These are phyloP conservation scores for Thalassaphorura encarpata DNA, from an alignment of 1,140 invertebrate genomes.

Conservation along the genomic window DNA sequence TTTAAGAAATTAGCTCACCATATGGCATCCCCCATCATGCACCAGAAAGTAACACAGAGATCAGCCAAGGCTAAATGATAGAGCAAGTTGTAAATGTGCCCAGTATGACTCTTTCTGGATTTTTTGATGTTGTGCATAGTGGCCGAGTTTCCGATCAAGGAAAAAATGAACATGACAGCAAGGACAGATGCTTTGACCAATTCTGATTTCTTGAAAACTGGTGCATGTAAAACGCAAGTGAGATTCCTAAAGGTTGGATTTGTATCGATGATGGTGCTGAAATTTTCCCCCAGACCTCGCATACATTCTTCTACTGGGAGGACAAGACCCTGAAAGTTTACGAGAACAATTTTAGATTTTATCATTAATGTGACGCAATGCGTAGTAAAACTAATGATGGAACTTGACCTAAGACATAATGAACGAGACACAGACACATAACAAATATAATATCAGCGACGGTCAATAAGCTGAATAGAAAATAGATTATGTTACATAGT, in stretches of 20 bases:
- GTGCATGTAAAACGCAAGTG: conserved; percentile 52
- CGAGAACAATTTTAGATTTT: too few species aligned
- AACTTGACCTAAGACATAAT: too few species aligned
- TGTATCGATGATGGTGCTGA: not conserved
- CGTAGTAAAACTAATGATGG: too few species aligned
- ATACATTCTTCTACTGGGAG: not conserved
- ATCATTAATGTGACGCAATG: too few species aligned
- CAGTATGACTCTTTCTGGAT: conserved; percentile 45
- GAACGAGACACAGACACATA: too few species aligned
- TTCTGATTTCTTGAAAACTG: conserved; percentile 46
- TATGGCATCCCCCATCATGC: conserved; percentile 61
- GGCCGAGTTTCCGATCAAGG: conserved; percentile 58
- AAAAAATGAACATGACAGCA: conserved; percentile 54
- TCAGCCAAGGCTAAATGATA: conserved; percentile 56
- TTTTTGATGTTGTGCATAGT: conserved; percentile 59
- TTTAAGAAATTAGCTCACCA: too few species aligned
- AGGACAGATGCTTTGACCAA: conserved; percentile 54
- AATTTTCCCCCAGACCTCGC: not conserved
- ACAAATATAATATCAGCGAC: too few species aligned
- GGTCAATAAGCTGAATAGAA: too few species aligned
- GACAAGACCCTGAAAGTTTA: not conserved
- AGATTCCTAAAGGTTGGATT: conserved; percentile 36
- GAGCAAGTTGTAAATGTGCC: conserved; percentile 64
- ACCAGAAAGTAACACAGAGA: conserved; percentile 64
- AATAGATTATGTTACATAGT: too few species aligned